phyloP scores from a whole-genome alignment of 2,113 vertebrate genomes.

The Progne subis region DNA sequence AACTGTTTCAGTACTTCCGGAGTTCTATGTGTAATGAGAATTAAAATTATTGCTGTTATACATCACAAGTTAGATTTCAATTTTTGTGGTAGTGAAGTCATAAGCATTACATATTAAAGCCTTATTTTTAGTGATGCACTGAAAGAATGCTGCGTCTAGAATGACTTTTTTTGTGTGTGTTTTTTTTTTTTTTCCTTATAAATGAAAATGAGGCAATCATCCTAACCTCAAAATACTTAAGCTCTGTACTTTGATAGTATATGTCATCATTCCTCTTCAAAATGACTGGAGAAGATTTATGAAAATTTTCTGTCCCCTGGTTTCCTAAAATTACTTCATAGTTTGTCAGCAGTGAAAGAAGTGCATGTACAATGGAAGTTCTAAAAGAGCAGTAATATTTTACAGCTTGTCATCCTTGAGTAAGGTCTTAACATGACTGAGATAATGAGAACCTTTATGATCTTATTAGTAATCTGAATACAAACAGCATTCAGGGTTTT shows the following conservation, averaged over 20 bases:
- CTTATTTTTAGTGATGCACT: background rate
- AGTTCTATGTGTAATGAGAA: background rate
- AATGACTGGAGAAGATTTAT: background rate
- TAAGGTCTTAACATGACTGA: background rate
- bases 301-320: background rate
- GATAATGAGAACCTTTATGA: constrained; percentile 10
- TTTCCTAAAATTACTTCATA: background rate
- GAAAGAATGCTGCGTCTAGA: background rate
- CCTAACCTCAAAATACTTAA: background rate
- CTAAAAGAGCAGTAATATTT: background rate
- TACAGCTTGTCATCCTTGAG: background rate
- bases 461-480: background rate
- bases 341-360: background rate
- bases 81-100: background rate
- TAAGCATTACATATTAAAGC: background rate
- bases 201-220: background rate
- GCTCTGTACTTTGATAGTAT: background rate
- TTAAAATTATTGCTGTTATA: background rate
- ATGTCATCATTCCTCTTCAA: background rate
- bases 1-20: background rate
- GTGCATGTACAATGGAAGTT: background rate
- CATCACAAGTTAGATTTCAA: background rate
- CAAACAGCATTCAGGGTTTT: background rate
- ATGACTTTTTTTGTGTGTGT: background rate
- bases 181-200: background rate